Base-by-base conservation (phyloP, 2,797 vertebrate species). In the Alfaro cultratus region DNA sequence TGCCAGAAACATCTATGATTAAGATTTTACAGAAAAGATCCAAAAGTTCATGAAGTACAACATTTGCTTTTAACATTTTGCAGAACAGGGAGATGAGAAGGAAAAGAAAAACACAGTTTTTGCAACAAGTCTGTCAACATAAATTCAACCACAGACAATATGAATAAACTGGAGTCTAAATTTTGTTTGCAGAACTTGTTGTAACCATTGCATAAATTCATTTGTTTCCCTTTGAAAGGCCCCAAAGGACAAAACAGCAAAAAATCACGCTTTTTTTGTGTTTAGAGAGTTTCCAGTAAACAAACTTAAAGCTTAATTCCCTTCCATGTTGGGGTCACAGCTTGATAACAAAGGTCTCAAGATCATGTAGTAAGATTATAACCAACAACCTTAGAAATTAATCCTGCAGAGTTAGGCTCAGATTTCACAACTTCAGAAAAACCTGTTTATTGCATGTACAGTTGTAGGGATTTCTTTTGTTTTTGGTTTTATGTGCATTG, bases 21-120 rank as follows among this genome's bases (percentile, higher is more conserved):
- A 45, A 43, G 39, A 71, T 71, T 45, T 71, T 39, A 45, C 68
- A n/a, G 41, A 45, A 21, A 71, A 71, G 41, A 71, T 45, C 23
- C 41, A 71, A 71, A 43, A 70, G 39, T 43, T 70, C 68, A 45
- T 70, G 13, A 45, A 45, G 68, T 71, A 45, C 41, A 71, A 23
- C 39, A 71, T 10, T 68, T 43, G 36, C 5, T 68, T 68, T 68
- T 18, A 39, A 67, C 34, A 36, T 68, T 26, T 41, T 62, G 55
- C 12, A 31, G 55, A 60, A 12, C 1, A 13, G 1, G 21, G 23
- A 68, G 23, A 26, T 12, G 23, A 41, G 18, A 39, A 39, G 18
- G 39, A 41, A 68, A 39, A 39, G 4, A 39, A 34, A 62, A 39
- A 67, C 18, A 23, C 64, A 21, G 18, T 34, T 62, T 62, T 34